Evolutionary conservation across 2,888 invertebrate genomes (phyloP), one percentile per base, ranked within the genome.

Genomic region (Spisula solida): DNA sequence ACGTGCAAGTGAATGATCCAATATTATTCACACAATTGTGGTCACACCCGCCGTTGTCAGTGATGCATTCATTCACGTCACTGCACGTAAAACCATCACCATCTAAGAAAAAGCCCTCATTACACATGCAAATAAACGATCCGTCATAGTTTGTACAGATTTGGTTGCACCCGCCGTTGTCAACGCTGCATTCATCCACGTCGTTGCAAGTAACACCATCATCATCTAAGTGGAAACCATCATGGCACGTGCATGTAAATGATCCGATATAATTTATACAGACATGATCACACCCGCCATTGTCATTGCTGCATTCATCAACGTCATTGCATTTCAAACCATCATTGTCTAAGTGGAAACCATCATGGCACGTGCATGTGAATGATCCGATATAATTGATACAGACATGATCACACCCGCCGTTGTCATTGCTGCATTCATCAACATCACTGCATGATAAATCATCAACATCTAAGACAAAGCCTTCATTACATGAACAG

Each of bases 151-250:
- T 88, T 29, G 10, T 78, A 85, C 88, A 88, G 4, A 34, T 78
- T 25, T 88, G 88, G 20, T 81, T n/a, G 78, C 88, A 88, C 16
- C 75, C 75, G 1, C 85, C 85, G 47, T 85, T 88, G 55, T 82
- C 56, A 8, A 75, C 48, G 8, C 6, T 18, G 78, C 88, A 88
- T 60, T 88, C 88, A 56, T 88, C 82, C 0, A 85, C 51, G 78
- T 88, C 90, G 82, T 80, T 20, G 79, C 81, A 81, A 0, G 25
- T 12, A 12, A 12, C 0, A 55, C 31, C 56, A 16, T 81, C 31
- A 1, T 18, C 14, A 56, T 10, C 81, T 12, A 81, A 10, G 0
- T 1, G 4, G 31, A 0, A 81, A 31, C 81, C 81, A 0, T 29
- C 1, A 16, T 34, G 0, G 34, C 85, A 85, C 16, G 75, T 48